A percentile compares a stretch with the other conserved stretches of the same genome.
phyloP scores from a whole-genome alignment of 2,113 vertebrate species.

The Cettia cetti region DNA sequence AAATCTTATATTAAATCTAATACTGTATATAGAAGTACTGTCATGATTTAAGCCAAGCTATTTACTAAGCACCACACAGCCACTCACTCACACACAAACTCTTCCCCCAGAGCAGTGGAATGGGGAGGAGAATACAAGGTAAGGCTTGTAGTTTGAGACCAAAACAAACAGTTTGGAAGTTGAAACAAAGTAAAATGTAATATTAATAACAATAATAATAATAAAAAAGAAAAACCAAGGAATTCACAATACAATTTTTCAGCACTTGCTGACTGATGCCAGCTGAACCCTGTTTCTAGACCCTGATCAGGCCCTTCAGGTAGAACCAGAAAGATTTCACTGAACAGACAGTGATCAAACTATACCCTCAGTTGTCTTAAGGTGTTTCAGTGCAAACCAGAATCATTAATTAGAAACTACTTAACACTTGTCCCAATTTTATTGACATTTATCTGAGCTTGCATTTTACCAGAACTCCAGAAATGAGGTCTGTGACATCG shows the following conservation, averaged over 20 bases:
- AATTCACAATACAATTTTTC: not conserved
- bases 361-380: not conserved
- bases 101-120: not conserved
- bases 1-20: not conserved
- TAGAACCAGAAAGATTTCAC: not conserved
- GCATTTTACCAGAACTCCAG: not conserved
- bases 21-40: not conserved
- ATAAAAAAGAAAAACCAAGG: not conserved
- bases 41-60: not conserved
- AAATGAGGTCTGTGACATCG: not conserved
- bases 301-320: not conserved
- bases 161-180: not conserved
- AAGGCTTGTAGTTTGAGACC: not conserved
- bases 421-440: not conserved
- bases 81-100: accelerated
- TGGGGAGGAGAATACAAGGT: not conserved
- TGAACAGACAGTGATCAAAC: not conserved
- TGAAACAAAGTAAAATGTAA: not conserved
- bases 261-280: not conserved
- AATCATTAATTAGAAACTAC: not conserved
- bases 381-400: not conserved
- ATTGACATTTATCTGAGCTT: not conserved
- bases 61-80: not conserved
- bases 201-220: not conserved
- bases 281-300: not conserved